Evolutionary conservation across 2,888 invertebrate species (phyloP), one percentile per base, ranked within the genome.

Genomic region (Tachina grossa): DNA sequence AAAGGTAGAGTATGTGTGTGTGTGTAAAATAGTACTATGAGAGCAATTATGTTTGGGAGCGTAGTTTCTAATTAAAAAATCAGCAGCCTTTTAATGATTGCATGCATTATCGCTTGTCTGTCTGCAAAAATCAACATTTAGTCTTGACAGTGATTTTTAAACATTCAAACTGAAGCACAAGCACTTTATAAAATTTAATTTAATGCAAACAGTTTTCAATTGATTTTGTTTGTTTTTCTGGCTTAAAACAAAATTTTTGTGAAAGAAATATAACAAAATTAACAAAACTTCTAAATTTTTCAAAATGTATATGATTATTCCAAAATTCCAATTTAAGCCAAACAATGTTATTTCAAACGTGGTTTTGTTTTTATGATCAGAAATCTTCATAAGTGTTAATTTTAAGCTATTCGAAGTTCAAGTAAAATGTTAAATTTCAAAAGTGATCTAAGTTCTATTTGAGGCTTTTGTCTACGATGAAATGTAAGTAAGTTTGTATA

Each of bases 91-190:
- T 41, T 61, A 51, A 74, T 63, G 43, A 43, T 39, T 45, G 13
- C 47, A 14, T 55, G 45, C 16, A n/a, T 45, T 4, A 14, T 47
- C 13, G 14, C 41, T 1, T 49, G 43, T 63, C 57, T 31, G 31
- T 57, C 57, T 49, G 53, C 5, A 31, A 66, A 83, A 76, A 66
- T 77, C 65, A 81, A 87, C 84, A 85, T 88, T 59, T 87, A 88
- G 87, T 87, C 87, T 88, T 88, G 88, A 88, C 88, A 88, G 88
- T 88, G 88, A 88, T 84, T 89, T 88, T 87, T 87, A 61, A 83
- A 83, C 85, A 83, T 85, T 83, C 77, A 83, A 85, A 65, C 85
- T 43, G 59, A 66, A 76, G 61, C 66, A 79, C 83, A 75, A 75
- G 59, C 22, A 11, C 45, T 53, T 49, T 49, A 14, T n/a, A 49